Percentiles rank a stretch among this genome's conserved stretches.
Evolutionary conservation across 2,113 vertebrate species (phyloP).

Genomic region (Mastomys coucha): DNA sequence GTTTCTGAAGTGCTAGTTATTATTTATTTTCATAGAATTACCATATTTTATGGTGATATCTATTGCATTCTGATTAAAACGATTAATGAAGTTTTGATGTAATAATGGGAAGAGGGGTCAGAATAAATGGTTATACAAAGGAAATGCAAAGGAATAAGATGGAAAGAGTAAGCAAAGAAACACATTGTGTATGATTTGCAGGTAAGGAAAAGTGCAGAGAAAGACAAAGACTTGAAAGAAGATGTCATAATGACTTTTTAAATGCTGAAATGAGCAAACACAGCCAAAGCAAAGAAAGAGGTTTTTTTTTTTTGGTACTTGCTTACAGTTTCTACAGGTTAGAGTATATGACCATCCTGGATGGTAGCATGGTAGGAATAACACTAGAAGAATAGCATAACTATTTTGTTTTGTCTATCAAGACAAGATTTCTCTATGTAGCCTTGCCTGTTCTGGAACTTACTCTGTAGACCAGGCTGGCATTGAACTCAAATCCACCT

Average conservation of each 20-base stretch:
- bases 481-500: neutral
- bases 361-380: neutral
- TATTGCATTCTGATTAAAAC: neutral
- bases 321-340: neutral
- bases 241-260: neutral
- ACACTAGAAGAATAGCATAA: neutral
- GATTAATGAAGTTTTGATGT: neutral
- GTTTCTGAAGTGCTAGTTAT: neutral
- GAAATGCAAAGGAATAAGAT: neutral
- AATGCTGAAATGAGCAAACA: neutral
- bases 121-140: neutral
- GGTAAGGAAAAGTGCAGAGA: neutral
- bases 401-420: neutral
- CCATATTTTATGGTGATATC: neutral
- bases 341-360: neutral
- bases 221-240: neutral
- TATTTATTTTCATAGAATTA: constrained; percentile 6
- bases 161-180: neutral
- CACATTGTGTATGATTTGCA: neutral
- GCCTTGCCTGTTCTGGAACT: neutral
- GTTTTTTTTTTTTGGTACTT: neutral
- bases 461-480: neutral
- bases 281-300: neutral
- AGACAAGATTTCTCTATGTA: neutral
- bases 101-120: neutral